Percentiles rank a stretch among this genome's conserved stretches.
Evolutionary conservation across 2,888 invertebrate species (phyloP).

Genomic region (Lordiphosa fenestrarum): DNA sequence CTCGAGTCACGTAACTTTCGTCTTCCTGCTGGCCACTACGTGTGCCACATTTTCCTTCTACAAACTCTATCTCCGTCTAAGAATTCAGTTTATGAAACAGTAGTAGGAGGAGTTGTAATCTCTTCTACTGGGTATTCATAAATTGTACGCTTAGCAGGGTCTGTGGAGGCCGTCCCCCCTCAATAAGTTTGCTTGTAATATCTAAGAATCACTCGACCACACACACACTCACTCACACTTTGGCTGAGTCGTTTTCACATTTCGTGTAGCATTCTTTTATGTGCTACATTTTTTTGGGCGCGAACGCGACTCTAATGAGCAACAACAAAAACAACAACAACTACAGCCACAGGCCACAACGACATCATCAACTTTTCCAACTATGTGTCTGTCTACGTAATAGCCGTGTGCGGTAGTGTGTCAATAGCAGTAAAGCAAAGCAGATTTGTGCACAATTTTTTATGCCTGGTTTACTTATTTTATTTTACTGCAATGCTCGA

Average conservation of each 20-base stretch:
- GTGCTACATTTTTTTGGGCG: conserved; percentile 50
- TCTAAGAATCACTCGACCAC: conserved; percentile 60
- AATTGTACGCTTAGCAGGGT: conserved; percentile 67
- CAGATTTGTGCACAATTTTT: conserved; percentile 38
- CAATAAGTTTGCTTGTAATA: conserved; percentile 70
- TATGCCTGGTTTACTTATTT: conserved; percentile 45
- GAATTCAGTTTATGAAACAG: conserved; percentile 33
- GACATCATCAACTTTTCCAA: conserved; percentile 60
- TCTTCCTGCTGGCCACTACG: conserved; percentile 26
- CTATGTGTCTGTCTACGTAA: conserved; percentile 62
- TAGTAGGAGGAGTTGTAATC: conserved; percentile 27
- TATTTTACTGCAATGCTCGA: conserved; percentile 30
- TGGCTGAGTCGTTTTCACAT: conserved; percentile 39
- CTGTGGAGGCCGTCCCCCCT: conserved; percentile 23
- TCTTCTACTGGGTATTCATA: conserved; percentile 60
- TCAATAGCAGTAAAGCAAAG: conserved; percentile 16
- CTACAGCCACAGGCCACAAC: conserved; percentile 29
- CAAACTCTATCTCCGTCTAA: conserved; percentile 16
- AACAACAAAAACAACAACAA: conserved; percentile 21
- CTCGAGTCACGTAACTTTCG: conserved; percentile 72
- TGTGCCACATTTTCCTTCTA: conserved; percentile 24
- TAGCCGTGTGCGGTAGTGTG: conserved; percentile 11
- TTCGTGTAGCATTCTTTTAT: conserved; percentile 61
- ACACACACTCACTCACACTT: conserved; percentile 5
- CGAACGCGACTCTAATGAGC: conserved; percentile 60